These are phyloP conservation scores for Myiotriccus ornatus DNA, from an alignment of 2,797 vertebrate species.

Conservation along the genomic window DNA sequence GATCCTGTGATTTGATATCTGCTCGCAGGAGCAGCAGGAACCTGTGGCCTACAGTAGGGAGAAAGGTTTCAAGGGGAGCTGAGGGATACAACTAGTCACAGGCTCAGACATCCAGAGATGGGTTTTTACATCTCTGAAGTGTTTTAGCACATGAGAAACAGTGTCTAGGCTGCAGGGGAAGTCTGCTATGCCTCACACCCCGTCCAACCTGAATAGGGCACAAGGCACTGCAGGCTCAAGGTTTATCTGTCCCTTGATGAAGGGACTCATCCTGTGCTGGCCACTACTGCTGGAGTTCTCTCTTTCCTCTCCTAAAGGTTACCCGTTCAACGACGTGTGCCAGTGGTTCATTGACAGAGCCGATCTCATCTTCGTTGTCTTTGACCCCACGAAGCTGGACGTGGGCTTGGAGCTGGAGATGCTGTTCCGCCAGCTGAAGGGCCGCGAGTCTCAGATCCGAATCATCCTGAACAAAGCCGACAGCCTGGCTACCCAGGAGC, in stretches of 20 bases:
- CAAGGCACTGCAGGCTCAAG: background rate
- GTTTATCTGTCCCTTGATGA: background rate
- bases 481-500: slow-evolving; percentile 93
- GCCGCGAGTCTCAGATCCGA: slow-evolving; percentile 96
- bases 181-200: background rate
- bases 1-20: background rate
- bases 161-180: background rate
- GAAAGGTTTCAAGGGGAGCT: background rate
- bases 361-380: slow-evolving; percentile 96
- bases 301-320: slow-evolving; percentile 78
- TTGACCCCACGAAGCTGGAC: slow-evolving; percentile 96
- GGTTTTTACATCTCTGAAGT: background rate
- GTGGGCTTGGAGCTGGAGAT: slow-evolving; percentile 96
- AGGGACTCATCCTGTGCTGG: background rate
- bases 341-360: slow-evolving; percentile 99
- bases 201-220: background rate
- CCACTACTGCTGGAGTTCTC: background rate
- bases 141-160: background rate
- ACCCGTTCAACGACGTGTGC: slow-evolving; percentile 97
- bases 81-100: background rate
- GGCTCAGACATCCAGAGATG: background rate
- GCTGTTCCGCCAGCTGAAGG: slow-evolving; percentile 95
- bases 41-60: background rate
- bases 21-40: background rate
- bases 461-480: slow-evolving; percentile 98